These are phyloP conservation scores for Metridium senile DNA, from an alignment of 92 coral and sea anemone genomes.

Conservation along the genomic window DNA sequence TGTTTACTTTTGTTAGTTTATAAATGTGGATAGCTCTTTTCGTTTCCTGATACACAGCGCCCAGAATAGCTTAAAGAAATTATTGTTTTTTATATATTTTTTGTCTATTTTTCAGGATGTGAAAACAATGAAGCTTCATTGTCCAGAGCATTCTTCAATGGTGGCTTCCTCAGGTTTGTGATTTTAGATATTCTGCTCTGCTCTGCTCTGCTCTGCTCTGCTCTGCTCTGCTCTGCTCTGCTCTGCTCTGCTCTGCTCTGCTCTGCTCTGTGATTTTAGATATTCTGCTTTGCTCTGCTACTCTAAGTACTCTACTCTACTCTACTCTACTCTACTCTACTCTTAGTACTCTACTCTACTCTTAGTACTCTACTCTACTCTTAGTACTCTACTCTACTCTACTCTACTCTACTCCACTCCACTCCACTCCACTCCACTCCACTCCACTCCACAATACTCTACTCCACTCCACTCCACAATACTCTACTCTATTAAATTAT, in stretches of 20 bases:
- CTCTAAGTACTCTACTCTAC: too few relatives aligned
- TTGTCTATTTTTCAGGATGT: conserved; percentile 66
- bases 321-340: too few relatives aligned
- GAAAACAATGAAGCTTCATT: conserved; percentile 86
- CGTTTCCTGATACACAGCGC: conserved; percentile 4
- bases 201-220: too few relatives aligned
- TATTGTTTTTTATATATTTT: background rate
- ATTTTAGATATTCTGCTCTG: background rate
- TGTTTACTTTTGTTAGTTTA: background rate
- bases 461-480: too few relatives aligned
- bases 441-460: too few relatives aligned
- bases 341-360: too few relatives aligned
- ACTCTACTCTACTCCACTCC: background rate
- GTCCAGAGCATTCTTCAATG: conserved; percentile 69
- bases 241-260: too few relatives aligned
- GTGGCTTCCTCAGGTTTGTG: conserved; percentile 73
- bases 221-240: too few relatives aligned
- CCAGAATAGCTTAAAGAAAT: background rate
- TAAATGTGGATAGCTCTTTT: background rate
- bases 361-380: too few relatives aligned
- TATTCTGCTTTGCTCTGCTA: too few relatives aligned
- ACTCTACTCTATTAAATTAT: too few relatives aligned
- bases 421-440: background rate
- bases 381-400: background rate
- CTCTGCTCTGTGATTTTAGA: too few relatives aligned